phyloP scores from a whole-genome alignment of 1,140 invertebrate genomes.

The Streblospio benedicti region DNA sequence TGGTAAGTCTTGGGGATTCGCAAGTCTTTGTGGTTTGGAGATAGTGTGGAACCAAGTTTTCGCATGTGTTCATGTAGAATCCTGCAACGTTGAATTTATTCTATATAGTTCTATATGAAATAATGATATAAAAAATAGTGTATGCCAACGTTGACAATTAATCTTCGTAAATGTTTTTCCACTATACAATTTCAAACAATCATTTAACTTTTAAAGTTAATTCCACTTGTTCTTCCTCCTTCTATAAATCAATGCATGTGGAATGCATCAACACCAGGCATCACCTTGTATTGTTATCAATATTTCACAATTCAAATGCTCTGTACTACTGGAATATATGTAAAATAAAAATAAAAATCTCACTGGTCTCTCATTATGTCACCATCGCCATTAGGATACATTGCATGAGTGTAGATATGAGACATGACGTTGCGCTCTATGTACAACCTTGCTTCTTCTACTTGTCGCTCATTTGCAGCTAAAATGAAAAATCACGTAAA shows the following conservation, averaged over 20 bases:
- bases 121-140: too few species aligned
- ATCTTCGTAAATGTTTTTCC: too few species aligned
- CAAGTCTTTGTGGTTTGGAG: constrained; percentile 71
- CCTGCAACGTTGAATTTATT: constrained; percentile 49
- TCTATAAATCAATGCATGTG: too few species aligned
- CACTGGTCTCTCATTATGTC: constrained; percentile 84
- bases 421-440: constrained; percentile 63
- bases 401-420: constrained; percentile 79
- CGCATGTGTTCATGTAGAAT: constrained; percentile 80
- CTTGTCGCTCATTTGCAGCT: constrained; percentile 69
- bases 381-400: constrained; percentile 94
- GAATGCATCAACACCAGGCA: too few species aligned
- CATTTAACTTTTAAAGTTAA: too few species aligned
- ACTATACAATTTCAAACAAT: too few species aligned
- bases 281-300: too few species aligned
- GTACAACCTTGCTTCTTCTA: constrained; percentile 54
- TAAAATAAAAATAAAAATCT: too few species aligned
- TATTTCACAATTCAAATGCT: background rate
- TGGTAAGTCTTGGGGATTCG: constrained; percentile 63
- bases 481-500: constrained; percentile 44
- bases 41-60: constrained; percentile 70
- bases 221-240: too few species aligned
- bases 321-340: too few species aligned
- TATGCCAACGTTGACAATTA: too few species aligned
- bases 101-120: background rate